Evolutionary conservation across 2,797 vertebrate species (phyloP).

Genomic region (Phataginus tetradactyla): DNA sequence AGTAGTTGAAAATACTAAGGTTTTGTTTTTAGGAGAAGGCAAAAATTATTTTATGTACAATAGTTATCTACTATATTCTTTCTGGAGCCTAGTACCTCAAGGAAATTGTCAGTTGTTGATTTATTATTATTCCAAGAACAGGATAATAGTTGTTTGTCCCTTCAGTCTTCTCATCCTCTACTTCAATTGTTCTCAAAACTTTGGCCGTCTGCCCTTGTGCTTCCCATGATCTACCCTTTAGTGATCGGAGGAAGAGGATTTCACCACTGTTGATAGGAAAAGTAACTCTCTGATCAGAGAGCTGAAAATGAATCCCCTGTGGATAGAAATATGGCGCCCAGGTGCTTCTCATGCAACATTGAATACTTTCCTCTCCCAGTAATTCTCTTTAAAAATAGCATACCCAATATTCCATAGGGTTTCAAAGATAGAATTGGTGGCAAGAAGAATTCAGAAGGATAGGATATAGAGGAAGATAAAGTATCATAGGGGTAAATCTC

Average conservation of each 20-base stretch:
- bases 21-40: background rate
- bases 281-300: background rate
- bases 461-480: background rate
- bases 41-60: background rate
- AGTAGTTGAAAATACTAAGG: background rate
- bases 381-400: background rate
- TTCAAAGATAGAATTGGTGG: background rate
- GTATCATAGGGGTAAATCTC: background rate
- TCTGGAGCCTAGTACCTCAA: background rate
- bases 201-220: background rate
- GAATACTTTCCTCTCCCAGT: background rate
- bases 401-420: background rate
- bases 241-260: background rate
- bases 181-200: background rate
- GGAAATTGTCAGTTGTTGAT: background rate
- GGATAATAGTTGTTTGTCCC: background rate
- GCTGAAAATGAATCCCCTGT: background rate
- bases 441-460: background rate
- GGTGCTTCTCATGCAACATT: background rate
- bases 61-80: background rate
- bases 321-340: background rate
- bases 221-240: background rate
- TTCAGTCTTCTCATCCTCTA: background rate
- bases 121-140: background rate
- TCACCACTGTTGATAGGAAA: background rate